Conservation (phyloP, 2,797 vertebrate genomes). For the Heteromormyrus szaboi region DNA sequence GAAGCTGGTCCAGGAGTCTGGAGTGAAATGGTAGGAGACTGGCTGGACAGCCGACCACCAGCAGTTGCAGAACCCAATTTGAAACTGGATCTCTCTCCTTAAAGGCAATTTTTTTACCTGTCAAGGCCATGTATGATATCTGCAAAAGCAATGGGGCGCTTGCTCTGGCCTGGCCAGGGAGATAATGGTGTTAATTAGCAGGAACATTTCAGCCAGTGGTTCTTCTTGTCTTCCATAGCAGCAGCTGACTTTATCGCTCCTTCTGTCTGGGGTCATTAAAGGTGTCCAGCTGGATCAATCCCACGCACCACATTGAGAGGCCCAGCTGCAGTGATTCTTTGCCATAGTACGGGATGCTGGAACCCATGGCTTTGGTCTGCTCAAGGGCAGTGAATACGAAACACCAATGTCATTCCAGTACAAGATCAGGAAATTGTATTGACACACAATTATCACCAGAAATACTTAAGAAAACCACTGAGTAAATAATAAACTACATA, state of each 20-base stretch:
- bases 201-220: not conserved
- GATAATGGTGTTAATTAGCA: constrained; percentile 19
- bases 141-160: not conserved
- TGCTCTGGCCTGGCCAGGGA: constrained; percentile 14
- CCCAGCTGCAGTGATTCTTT: not conserved
- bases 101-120: constrained; percentile 6
- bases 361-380: not conserved
- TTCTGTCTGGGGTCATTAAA: not conserved
- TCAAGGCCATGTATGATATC: constrained; percentile 3
- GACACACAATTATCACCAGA: not conserved
- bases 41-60: not conserved
- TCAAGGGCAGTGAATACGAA: not conserved
- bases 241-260: not conserved
- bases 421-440: not conserved
- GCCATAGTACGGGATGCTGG: not conserved
- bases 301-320: not conserved
- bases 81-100: not conserved
- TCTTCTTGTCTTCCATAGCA: not conserved
- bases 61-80: not conserved
- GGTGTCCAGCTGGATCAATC: constrained; percentile 1
- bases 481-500: not conserved
- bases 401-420: not conserved
- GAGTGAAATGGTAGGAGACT: not conserved
- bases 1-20: not conserved
- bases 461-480: not conserved